Base-by-base conservation (phyloP, 2,113 vertebrate species). In the Taxidea taxus region DNA sequence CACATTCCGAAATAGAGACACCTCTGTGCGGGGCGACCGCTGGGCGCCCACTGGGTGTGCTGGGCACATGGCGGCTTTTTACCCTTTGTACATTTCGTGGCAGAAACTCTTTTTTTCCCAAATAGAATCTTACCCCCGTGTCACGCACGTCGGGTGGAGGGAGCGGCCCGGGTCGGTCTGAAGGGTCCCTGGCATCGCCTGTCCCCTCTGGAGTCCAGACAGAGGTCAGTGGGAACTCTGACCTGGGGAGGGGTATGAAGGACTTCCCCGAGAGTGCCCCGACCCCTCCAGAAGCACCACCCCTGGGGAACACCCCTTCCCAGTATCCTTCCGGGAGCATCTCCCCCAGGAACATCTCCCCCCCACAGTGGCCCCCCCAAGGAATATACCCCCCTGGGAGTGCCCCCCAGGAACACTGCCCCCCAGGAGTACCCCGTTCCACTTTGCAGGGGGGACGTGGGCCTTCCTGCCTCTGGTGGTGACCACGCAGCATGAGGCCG, bases 91-190 rank as follows among this genome's bases (percentile, higher is more conserved):
- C 7, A 3, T 16, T 29, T 27, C 4, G 72, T 25, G 7, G 42
- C 75, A 62, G 25, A 54, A 56, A 25, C 6, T 44, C 31, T 51
- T 27, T 18, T 70, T 68, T 21, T 14, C 18, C 49, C n/a, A 31
- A 49, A 44, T 49, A 56, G 58, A 81, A 29, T 18, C 54, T 37
- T 23, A 51, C 2, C 18, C 60, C 39, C n/a, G n/a, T 2, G 2
- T 9, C 25, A 2, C 13, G 12, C 12, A 75, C 14, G 29, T 44
- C 25, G 23, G 21, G 37, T 16, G 3, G 16, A 25, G 29, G 31
- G 51, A 56, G n/a, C 23, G 37, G 66, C 25, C 31, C 0, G 0
- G 16, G 13, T 25, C 47, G n/a, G 44, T 34, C 39, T 16, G 29
- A 23, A 25, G 21, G 37, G 60, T 23, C 58, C 16, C 18, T 2